Evolutionary conservation across 2,888 invertebrate genomes (phyloP).

Genomic region (Dasypolia templi): DNA sequence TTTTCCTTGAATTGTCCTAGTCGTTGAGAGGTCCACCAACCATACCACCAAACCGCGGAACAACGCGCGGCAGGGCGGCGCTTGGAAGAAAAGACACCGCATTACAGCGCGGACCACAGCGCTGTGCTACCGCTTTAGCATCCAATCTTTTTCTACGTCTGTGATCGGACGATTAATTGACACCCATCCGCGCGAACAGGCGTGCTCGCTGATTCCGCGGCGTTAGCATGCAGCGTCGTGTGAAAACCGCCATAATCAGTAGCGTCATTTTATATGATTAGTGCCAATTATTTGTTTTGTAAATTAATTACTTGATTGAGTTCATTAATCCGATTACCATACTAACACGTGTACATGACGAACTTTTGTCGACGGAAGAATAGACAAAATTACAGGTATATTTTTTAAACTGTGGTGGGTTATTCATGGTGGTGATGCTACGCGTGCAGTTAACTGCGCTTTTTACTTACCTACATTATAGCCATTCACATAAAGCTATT

Average conservation of each 20-base stretch:
- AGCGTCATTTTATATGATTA: constrained; percentile 49
- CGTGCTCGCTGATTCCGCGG: background rate
- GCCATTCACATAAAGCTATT: background rate
- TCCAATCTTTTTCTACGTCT: background rate
- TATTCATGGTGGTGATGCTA: too few relatives aligned
- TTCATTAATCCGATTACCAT: constrained; percentile 60
- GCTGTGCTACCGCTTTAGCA: background rate
- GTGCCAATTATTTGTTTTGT: constrained; percentile 42
- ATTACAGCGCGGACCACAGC: background rate
- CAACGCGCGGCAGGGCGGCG: background rate
- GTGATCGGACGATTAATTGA: background rate
- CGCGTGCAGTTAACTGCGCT: constrained; percentile 25
- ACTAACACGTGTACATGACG: too few relatives aligned
- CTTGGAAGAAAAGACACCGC: too few relatives aligned
- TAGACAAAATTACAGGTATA: too few relatives aligned
- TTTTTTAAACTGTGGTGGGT: too few relatives aligned
- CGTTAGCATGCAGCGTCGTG: background rate
- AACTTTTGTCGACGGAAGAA: too few relatives aligned
- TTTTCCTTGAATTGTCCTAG: too few relatives aligned
- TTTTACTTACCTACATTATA: constrained; percentile 11
- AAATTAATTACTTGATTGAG: constrained; percentile 52
- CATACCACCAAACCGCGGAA: too few relatives aligned
- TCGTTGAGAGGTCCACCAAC: too few relatives aligned
- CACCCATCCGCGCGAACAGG: background rate
- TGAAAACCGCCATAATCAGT: constrained; percentile 5